Evolutionary conservation across 2,888 invertebrate genomes (phyloP), one percentile per base, ranked within the genome.

Genomic region (Germaria angustata): DNA sequence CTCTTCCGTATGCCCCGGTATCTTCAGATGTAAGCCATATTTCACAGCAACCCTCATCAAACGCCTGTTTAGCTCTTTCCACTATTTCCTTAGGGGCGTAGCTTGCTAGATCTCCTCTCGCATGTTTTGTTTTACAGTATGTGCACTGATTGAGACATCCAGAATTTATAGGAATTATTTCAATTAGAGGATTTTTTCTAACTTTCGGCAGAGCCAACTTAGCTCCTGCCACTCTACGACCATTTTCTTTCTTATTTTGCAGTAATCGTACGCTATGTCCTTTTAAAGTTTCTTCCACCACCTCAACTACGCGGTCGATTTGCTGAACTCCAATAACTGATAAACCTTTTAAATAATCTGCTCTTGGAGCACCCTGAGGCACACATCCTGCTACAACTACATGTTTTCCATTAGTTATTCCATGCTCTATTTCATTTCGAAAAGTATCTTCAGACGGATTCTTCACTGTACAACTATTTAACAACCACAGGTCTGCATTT

Each of bases 11-110:
- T 0, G 99, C 98, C 0, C 99, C 99, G 0, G 98, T 97, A 89
- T 99, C 99, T 91, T 99, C 99, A 2, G 98, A 98, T 0, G 99
- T 99, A 20, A 99, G 91, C 99, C 99, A 99, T 13, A 99, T 94
- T 91, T 99, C 99, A 69, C 95, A 95, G 3, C 98, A 98, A 0
- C 98, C 98, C 91, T 99, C 99, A 78, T 92, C 90, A 88, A 97
- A 98, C 0, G 97, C 96, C 91, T 97, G 97, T 36, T 92, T 91
- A 0, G 98, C 99, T 84, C 98, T 92, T 76, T 94, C 94, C 0
- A 98, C 94, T 53, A 99, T 98, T 90, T 98, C 97, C 59, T 96
- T 95, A 0, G 97, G 95, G 0, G 95, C 94, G 90, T 99, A 99
- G 89, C 98, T 98, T 0, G 97, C 98, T n/a, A 99, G 91, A 89